These are phyloP conservation scores for Latrodectus hesperus DNA, from an alignment of 2,888 invertebrate genomes.

Conservation along the genomic window DNA sequence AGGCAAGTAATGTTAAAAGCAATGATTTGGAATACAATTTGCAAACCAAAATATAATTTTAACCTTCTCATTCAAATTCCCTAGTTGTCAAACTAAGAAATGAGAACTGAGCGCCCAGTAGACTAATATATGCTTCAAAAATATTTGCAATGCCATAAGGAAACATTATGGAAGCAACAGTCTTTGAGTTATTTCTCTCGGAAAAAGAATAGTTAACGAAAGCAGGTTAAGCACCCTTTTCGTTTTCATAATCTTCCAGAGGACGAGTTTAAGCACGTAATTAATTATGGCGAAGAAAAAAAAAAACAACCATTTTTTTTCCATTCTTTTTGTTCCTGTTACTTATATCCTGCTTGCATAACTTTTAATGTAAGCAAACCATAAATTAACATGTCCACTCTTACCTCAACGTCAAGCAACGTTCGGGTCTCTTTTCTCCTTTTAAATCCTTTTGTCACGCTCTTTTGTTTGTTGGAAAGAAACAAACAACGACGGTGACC, in stretches of 20 bases:
- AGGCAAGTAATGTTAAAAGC: too few relatives aligned
- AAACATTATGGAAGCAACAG: too few relatives aligned
- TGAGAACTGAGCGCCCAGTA: too few relatives aligned
- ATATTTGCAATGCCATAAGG: too few relatives aligned
- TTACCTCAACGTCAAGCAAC: not conserved
- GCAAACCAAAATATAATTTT: too few relatives aligned
- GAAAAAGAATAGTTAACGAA: not conserved
- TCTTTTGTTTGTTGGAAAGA: slow-evolving; percentile 1
- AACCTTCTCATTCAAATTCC: too few relatives aligned
- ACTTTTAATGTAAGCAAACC: not conserved
- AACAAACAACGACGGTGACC: not conserved
- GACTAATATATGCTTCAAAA: too few relatives aligned
- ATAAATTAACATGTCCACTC: not conserved
- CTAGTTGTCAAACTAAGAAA: too few relatives aligned
- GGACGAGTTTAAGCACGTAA: not conserved
- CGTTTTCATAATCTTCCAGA: not conserved
- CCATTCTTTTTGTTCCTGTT: not conserved
- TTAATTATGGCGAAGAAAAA: not conserved
- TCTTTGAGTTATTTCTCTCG: too few relatives aligned
- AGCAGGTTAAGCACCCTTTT: not conserved
- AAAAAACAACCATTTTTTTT: not conserved
- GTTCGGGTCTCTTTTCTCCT: not conserved
- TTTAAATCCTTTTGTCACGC: slow-evolving; percentile 5
- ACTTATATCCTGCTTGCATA: not conserved
- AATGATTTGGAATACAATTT: too few relatives aligned